Percentiles rank a stretch among this genome's conserved stretches.
Evolutionary conservation across 2,888 invertebrate genomes (phyloP).

Genomic region (Apamea anceps): DNA sequence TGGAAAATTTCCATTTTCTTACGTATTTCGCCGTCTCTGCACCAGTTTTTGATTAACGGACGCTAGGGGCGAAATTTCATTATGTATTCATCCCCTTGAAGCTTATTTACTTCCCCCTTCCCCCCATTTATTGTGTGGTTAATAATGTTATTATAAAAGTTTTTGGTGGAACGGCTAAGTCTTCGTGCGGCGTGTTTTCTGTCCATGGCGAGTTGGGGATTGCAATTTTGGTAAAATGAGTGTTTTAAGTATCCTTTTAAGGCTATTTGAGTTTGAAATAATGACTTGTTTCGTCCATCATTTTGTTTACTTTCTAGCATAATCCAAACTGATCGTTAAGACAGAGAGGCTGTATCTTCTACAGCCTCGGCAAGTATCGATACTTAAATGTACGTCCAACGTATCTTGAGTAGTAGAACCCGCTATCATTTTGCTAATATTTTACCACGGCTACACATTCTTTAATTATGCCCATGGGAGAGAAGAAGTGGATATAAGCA

Average conservation of each 20-base stretch:
- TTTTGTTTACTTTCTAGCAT: neutral
- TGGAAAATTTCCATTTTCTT: constrained; percentile 90
- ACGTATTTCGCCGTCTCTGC: constrained; percentile 88
- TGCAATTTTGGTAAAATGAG: constrained; percentile 34
- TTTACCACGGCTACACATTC: too few species aligned
- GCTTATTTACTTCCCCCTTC: constrained; percentile 77
- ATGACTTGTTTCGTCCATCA: neutral
- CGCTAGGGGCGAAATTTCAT: constrained; percentile 88
- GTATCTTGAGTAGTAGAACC: neutral
- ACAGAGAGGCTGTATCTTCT: neutral
- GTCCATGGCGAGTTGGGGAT: constrained; percentile 28
- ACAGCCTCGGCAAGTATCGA: neutral
- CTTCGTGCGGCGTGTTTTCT: constrained; percentile 54
- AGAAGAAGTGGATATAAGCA: neutral
- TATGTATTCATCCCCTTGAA: constrained; percentile 89
- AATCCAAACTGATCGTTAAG: neutral
- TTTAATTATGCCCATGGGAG: neutral
- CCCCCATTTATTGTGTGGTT: constrained; percentile 73
- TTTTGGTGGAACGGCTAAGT: constrained; percentile 62
- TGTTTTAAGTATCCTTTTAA: neutral
- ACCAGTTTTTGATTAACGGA: constrained; percentile 90
- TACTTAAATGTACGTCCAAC: neutral
- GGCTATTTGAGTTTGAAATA: neutral
- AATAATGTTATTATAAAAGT: constrained; percentile 72
- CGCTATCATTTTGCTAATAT: neutral